Evolutionary conservation across 2,797 vertebrate genomes (phyloP), one percentile per base, ranked within the genome.

Genomic region (Cryptoblepharus egeriae): DNA sequence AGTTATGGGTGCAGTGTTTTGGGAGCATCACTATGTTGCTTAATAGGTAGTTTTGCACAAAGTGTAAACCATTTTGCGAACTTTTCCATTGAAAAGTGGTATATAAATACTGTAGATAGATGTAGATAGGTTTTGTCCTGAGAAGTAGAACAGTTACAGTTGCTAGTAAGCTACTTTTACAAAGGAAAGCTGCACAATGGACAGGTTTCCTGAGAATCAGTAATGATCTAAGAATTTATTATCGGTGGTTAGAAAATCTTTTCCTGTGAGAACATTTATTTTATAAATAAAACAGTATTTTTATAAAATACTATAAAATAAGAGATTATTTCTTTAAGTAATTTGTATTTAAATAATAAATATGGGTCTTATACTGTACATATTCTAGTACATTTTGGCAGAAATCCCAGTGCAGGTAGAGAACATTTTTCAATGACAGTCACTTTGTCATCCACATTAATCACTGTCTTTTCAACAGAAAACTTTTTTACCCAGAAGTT

Each of bases 291-390:
- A n/a, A n/a, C n/a, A n/a, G n/a, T n/a, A n/a, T n/a, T n/a, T n/a
- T n/a, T n/a, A n/a, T n/a, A n/a, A n/a, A n/a, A n/a, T n/a, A n/a
- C n/a, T n/a, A n/a, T n/a, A 89, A 90, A 83, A 68, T 45, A 35
- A 75, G n/a, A 71, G 0, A 2, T 3, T 65, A 72, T 83, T 87
- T 15, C 73, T 80, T 3, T 39, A 84, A 39, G 5, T 45, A 28
- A 87, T 88, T 88, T 90, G 52, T 52, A 91, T 90, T 87, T 79
- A 60, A 88, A 76, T 16, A 83, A 26, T 71, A 20, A 87, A 79
- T 85, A 79, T 24, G 69, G 85, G 65, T 57, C 49, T 81, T 0
- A 52, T n/a, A 84, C 84, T 0, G 45, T n/a, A 84, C 84, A 35
- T 76, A 83, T 88, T 86, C 70, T 70, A 68, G 80, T 24, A 5